These are phyloP conservation scores for Atta colombica DNA, from an alignment of 1,140 invertebrate species.

Conservation along the genomic window DNA sequence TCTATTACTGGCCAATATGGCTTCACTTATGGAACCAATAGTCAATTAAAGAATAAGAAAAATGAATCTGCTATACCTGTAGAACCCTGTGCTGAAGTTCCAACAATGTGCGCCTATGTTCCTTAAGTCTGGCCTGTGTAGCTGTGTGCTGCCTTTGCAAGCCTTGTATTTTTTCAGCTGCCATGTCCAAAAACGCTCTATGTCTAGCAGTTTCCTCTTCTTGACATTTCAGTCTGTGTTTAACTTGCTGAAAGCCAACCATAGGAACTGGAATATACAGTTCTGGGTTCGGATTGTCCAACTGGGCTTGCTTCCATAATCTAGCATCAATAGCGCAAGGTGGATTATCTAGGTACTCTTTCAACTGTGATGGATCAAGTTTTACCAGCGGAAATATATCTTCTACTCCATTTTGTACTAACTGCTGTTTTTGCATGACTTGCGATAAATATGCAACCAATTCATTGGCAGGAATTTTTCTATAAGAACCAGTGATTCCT, in stretches of 20 bases:
- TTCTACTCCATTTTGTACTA: constrained; percentile 89
- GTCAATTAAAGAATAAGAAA: too few species aligned
- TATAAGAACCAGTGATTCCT: constrained; percentile 88
- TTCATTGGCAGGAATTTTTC: constrained; percentile 92
- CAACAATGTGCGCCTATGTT: constrained; percentile 91
- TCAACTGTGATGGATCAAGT: constrained; percentile 91
- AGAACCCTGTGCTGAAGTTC: constrained; percentile 93
- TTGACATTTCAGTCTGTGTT: constrained; percentile 93
- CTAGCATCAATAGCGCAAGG: constrained; percentile 93
- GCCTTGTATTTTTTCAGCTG: constrained; percentile 92
- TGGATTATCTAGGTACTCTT: constrained; percentile 95
- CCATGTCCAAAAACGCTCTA: constrained; percentile 91
- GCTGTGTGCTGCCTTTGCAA: constrained; percentile 91
- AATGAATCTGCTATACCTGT: constrained; percentile 84
- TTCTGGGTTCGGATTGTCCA: constrained; percentile 96
- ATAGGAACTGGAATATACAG: constrained; percentile 97
- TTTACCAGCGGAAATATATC: constrained; percentile 89
- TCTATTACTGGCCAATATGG: too few species aligned
- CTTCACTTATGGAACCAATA: too few species aligned
- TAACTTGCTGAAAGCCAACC: constrained; percentile 95
- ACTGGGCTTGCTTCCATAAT: constrained; percentile 96
- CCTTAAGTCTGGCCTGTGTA: constrained; percentile 90
- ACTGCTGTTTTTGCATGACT: constrained; percentile 89
- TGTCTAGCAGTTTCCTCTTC: constrained; percentile 94
- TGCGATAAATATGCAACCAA: constrained; percentile 90